These are phyloP conservation scores for Sialia sialis DNA, from an alignment of 2,113 vertebrate species.

Conservation along the genomic window DNA sequence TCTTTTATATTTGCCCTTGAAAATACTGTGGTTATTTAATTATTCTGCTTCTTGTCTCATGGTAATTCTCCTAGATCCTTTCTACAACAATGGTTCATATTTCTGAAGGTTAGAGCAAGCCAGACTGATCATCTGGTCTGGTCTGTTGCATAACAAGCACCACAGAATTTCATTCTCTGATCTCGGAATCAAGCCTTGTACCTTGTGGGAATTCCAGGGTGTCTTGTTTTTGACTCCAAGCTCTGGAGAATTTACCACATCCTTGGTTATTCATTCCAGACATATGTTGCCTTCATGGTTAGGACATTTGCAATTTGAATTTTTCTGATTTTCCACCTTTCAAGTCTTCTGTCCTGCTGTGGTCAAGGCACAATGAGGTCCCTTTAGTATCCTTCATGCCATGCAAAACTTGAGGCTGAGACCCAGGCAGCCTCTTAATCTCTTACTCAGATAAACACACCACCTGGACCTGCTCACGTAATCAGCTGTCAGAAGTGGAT, in stretches of 20 bases:
- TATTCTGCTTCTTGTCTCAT: conserved; percentile 18
- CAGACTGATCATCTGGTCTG: conserved; percentile 16
- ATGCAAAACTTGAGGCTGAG: neutral
- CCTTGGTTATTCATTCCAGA: conserved; percentile 12
- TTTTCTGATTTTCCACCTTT: neutral
- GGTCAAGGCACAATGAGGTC: neutral
- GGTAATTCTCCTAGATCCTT: conserved; percentile 11
- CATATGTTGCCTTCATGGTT: neutral
- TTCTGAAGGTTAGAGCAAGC: conserved; percentile 10
- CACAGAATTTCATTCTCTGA: neutral
- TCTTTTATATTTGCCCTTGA: neutral
- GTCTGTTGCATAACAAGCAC: neutral
- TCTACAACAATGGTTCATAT: conserved; percentile 14
- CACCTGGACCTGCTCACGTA: neutral
- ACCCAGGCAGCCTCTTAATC: neutral
- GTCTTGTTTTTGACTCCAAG: neutral
- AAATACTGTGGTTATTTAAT: neutral
- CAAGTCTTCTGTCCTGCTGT: neutral
- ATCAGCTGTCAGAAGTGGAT: neutral
- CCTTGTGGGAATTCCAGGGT: neutral
- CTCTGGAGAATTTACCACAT: conserved; percentile 13
- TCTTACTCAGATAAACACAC: neutral
- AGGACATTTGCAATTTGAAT: neutral
- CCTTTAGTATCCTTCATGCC: neutral
- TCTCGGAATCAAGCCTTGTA: neutral